These are phyloP conservation scores for Chascanopsetta lugubris DNA, from an alignment of 2,113 vertebrate genomes.

Conservation along the genomic window DNA sequence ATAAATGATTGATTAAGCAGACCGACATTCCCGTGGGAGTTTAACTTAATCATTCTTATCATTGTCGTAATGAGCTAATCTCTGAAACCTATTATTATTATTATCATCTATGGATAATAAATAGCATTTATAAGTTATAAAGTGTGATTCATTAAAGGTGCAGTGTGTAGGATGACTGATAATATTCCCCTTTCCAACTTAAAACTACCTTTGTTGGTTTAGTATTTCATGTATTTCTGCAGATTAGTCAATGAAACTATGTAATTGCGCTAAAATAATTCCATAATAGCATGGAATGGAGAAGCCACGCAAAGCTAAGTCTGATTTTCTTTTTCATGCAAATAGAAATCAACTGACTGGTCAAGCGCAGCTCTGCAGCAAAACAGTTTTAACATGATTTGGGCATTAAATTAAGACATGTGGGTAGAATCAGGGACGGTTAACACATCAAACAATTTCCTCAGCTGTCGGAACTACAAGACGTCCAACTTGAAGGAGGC, in stretches of 20 bases:
- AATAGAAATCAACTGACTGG: slow-evolving; percentile 70
- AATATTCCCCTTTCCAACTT: background rate
- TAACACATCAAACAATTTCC: background rate
- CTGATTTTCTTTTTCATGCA: slow-evolving; percentile 31
- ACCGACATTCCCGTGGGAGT: no score
- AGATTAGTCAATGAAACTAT: background rate
- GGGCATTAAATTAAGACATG: slow-evolving; percentile 62
- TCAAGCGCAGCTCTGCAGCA: slow-evolving; percentile 21
- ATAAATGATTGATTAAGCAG: no score
- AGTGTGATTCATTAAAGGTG: no score
- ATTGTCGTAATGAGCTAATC: background rate
- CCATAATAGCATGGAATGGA: background rate
- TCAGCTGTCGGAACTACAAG: background rate
- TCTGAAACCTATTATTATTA: no score
- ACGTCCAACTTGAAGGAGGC: background rate
- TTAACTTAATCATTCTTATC: no score
- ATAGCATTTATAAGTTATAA: no score
- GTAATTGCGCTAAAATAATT: background rate
- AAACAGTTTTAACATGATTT: slow-evolving; percentile 69
- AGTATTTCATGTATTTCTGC: background rate
- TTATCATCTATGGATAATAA: no score
- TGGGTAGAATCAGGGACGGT: slow-evolving; percentile 54
- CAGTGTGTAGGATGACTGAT: no score
- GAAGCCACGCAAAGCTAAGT: background rate
- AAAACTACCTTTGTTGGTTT: background rate